Evolutionary conservation across 2,797 vertebrate genomes (phyloP), one percentile per base, ranked within the genome.

Genomic region (Phalanger gymnotis): DNA sequence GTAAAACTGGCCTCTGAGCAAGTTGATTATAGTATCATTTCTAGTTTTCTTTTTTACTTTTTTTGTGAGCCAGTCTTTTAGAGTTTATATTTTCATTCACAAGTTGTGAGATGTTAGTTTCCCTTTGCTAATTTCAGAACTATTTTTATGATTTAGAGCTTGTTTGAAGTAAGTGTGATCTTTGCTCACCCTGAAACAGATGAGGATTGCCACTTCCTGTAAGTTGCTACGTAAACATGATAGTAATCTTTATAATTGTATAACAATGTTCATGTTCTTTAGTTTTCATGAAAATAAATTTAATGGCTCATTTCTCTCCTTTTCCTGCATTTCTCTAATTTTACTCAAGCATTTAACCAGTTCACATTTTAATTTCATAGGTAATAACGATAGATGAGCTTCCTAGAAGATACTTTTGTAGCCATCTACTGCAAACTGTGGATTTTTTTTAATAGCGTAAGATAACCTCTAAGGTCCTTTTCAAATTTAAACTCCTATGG

Each of bases 131-230:
- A 97, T 97, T 96, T 97, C 90, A 66, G 95, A 92, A 93, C 96
- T 55, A 96, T 95, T 96, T 97, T 95, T 99, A 96, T 94, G 95
- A 98, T 98, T 95, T 98, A 99, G 99, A 99, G 99, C 98, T 96
- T 98, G 87, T 99, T 99, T 97, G 99, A 99, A 99, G 99, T 99
- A 90, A 99, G 99, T 0, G 98, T 99, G 97, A 99, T 99, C 97
- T 99, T 99, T 98, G 99, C 98, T 94, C 99, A 99, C 98, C 98
- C 99, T 52, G 99, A 99, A 97, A 99, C 99, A 9, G 99, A 99
- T 0, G 97, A 98, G 27, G 99, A 99, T 98, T 99, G 99, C 98
- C 99, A 99, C 98, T 99, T 99, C 98, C 99, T 99, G 99, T 99
- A 99, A 99, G 99, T 99, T 97, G 97, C 96, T 91, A 89, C 30